A percentile compares a stretch with the other conserved stretches of the same genome.
These are phyloP conservation scores for Cabera pusaria DNA, from an alignment of 2,888 invertebrate species.

Conservation along the genomic window DNA sequence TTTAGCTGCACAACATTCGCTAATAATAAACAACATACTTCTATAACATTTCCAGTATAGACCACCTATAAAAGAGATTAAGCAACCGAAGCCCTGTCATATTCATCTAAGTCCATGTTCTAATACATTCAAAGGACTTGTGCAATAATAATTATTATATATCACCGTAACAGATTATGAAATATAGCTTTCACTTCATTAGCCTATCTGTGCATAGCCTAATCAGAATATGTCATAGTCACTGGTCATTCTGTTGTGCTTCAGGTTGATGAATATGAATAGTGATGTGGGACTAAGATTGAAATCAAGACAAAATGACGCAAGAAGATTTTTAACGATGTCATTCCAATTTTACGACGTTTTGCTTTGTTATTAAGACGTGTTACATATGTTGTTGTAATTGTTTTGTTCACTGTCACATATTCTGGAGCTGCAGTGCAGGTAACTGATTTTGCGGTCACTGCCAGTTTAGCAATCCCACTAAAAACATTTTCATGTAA, in stretches of 20 bases:
- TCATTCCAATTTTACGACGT: too few species aligned
- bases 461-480: too few species aligned
- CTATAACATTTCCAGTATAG: too few species aligned
- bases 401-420: too few species aligned
- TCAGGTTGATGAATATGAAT: too few species aligned
- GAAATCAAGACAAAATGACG: conserved; percentile 17
- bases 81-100: conserved; percentile 15
- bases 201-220: conserved; percentile 30
- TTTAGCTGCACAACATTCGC: too few species aligned
- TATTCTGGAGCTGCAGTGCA: too few species aligned
- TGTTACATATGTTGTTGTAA: too few species aligned
- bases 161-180: conserved; percentile 30
- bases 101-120: conserved; percentile 35
- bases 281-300: conserved; percentile 20
- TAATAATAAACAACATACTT: too few species aligned
- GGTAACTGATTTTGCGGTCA: too few species aligned
- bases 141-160: conserved; percentile 36
- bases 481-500: not conserved
- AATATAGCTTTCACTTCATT: conserved; percentile 39
- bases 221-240: conserved; percentile 47
- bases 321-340: too few species aligned
- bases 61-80: not conserved
- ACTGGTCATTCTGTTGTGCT: conserved; percentile 23
- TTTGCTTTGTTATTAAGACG: too few species aligned
- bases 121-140: conserved; percentile 26